Evolutionary conservation across 2,113 vertebrate species (phyloP).

Genomic region (Indicator indicator): DNA sequence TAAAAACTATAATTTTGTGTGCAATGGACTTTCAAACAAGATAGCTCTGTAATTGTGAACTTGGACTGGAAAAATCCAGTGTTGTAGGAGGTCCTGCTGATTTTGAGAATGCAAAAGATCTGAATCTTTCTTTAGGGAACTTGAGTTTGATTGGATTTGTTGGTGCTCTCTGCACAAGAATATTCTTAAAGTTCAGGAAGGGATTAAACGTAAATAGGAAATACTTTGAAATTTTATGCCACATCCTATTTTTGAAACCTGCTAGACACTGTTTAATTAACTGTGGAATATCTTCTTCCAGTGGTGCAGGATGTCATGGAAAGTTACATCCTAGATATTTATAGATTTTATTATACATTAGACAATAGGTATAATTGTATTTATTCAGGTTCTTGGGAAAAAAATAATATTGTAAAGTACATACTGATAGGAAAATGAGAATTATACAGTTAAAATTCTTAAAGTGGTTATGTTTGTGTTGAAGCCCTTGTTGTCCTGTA

Average conservation of each 20-base stretch:
- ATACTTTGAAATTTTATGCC: neutral
- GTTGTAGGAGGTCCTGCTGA: neutral
- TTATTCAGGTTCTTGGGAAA: neutral
- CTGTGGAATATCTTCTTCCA: neutral
- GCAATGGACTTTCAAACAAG: neutral
- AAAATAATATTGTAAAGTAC: neutral
- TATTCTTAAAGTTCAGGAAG: neutral
- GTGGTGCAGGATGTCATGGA: neutral
- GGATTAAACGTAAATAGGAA: neutral
- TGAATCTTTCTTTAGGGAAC: neutral
- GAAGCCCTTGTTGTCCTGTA: neutral
- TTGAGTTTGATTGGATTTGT: neutral
- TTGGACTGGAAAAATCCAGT: neutral
- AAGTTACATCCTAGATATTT: neutral
- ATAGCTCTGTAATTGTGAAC: neutral
- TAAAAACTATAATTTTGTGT: neutral
- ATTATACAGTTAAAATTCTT: neutral
- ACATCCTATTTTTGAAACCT: neutral
- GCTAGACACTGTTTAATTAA: neutral
- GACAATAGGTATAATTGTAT: neutral
- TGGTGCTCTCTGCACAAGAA: neutral
- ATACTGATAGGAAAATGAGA: neutral
- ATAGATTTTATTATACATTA: neutral
- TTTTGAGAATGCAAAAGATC: neutral
- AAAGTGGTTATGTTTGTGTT: neutral